Evolutionary conservation across 1,140 invertebrate species (phyloP).

Genomic region (Geopemphigus sp.): DNA sequence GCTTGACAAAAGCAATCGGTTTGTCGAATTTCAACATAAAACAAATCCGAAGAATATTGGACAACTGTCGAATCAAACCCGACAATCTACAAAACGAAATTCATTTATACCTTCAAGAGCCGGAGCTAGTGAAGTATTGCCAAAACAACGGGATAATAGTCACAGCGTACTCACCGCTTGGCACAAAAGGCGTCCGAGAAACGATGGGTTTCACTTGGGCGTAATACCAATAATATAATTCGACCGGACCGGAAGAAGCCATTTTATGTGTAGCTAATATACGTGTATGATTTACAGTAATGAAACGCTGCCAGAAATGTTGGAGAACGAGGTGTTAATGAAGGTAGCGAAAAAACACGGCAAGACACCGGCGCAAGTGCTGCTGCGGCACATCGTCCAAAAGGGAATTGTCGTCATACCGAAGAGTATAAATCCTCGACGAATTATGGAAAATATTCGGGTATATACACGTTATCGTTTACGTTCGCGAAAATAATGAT

Average conservation of each 20-base stretch:
- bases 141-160: slow-evolving; percentile 65
- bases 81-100: slow-evolving; percentile 77
- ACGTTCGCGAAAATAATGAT: no score
- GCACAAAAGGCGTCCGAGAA: slow-evolving; percentile 62
- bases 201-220: slow-evolving; percentile 56
- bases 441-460: slow-evolving; percentile 63
- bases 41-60: slow-evolving; percentile 67
- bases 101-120: slow-evolving; percentile 80
- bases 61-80: slow-evolving; percentile 66
- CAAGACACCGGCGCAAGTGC: slow-evolving; percentile 64
- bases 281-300: slow-evolving; percentile 49
- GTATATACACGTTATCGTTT: slow-evolving; percentile 50
- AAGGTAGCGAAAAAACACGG: slow-evolving; percentile 59
- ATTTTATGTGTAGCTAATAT: no score
- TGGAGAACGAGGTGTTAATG: slow-evolving; percentile 56
- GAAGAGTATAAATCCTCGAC: slow-evolving; percentile 61
- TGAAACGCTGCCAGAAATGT: slow-evolving; percentile 55
- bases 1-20: slow-evolving; percentile 69
- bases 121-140: slow-evolving; percentile 72
- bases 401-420: slow-evolving; percentile 63
- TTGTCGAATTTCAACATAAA: slow-evolving; percentile 77
- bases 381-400: slow-evolving; percentile 62
- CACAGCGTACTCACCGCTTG: slow-evolving; percentile 78
- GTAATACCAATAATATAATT: no score
- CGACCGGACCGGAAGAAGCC: no score